Percentiles rank a stretch among this genome's conserved stretches.
Conservation (phyloP, 2,888 invertebrate species). For the Mystacides longicornis region DNA sequence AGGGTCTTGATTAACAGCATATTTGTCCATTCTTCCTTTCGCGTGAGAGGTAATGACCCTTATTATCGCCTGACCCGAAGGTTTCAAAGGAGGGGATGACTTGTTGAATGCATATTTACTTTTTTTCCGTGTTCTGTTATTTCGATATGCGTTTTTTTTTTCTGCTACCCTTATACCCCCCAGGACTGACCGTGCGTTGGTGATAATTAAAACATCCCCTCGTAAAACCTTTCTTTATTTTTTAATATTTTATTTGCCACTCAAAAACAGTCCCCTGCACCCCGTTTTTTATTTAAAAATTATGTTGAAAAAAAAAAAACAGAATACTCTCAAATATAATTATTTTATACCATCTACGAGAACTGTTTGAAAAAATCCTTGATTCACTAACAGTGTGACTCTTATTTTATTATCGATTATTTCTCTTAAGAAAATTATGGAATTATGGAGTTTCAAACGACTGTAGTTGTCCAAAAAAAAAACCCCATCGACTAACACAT, state of each 20-base stretch:
- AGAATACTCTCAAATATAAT: no score
- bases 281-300: no score
- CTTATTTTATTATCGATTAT: no score
- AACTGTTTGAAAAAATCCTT: no score
- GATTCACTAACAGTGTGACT: no score
- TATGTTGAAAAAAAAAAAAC: no score
- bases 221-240: constrained; percentile 5
- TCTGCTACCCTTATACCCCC: neutral
- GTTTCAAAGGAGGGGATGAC: constrained; percentile 4
- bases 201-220: neutral
- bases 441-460: no score
- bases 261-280: no score
- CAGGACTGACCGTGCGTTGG: neutral
- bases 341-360: no score
- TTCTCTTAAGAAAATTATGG: no score
- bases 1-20: constrained; percentile 21
- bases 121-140: constrained; percentile 7
- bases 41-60: constrained; percentile 13
- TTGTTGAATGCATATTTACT: constrained; percentile 17
- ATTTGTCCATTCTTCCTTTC: constrained; percentile 17
- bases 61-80: constrained; percentile 14
- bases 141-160: neutral
- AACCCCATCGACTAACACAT: no score
- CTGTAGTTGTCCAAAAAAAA: no score
- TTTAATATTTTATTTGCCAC: neutral